Conservation (phyloP, 2,888 invertebrate species). For the Polietes domitor region DNA sequence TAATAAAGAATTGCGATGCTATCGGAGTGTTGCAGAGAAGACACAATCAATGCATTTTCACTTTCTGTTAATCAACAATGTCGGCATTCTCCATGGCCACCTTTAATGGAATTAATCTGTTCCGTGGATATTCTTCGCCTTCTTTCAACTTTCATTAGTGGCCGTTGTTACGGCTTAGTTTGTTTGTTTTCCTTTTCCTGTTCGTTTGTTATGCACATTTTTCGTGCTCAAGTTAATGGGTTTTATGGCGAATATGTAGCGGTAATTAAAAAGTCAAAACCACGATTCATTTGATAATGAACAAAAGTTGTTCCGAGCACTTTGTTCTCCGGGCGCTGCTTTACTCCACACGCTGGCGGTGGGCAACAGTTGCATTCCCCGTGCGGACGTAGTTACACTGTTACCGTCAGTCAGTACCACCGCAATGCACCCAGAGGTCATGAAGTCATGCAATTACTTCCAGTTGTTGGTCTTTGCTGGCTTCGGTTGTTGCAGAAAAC, state of each 20-base stretch:
- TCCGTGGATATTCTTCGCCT: not conserved
- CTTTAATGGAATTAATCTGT: not conserved
- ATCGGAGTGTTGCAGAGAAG: no score
- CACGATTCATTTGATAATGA: conserved; percentile 55
- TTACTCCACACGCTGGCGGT: not conserved
- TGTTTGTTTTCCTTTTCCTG: conserved; percentile 15
- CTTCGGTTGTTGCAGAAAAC: conserved; percentile 34
- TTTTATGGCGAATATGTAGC: conserved; percentile 27
- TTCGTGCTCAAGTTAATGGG: conserved; percentile 19
- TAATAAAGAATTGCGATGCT: no score
- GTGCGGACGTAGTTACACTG: not conserved
- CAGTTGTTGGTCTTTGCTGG: conserved; percentile 54
- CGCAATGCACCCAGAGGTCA: conserved; percentile 46
- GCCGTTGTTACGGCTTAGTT: not conserved
- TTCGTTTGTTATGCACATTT: conserved; percentile 30
- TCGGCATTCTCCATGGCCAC: not conserved
- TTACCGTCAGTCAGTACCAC: not conserved
- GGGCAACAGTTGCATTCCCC: conserved; percentile 13
- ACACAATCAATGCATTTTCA: not conserved
- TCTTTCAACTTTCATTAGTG: not conserved
- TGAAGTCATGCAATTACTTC: conserved; percentile 58
- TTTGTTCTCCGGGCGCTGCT: conserved; percentile 2
- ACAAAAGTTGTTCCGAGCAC: conserved; percentile 54
- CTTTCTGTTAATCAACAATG: not conserved
- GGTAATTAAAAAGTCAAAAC: conserved; percentile 57